Evolutionary conservation across 2,797 vertebrate genomes (phyloP).

Genomic region (Pempheris klunzingeri): DNA sequence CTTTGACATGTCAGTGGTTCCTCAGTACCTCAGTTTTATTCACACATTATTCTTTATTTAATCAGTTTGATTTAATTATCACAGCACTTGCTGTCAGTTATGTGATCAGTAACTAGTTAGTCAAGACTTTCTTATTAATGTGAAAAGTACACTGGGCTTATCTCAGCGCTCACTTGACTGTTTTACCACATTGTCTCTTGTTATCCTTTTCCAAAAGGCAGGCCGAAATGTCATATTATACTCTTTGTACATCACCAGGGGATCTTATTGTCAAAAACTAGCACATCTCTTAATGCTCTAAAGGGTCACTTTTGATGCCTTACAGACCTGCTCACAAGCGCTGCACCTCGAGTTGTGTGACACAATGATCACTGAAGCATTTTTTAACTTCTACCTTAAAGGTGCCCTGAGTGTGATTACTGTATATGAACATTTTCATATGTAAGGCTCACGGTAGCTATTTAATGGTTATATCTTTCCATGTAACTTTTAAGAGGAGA

Average conservation of each 20-base stretch:
- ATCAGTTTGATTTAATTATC: constrained; percentile 32
- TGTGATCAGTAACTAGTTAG: constrained; percentile 36
- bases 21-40: constrained; percentile 30
- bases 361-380: background rate
- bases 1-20: constrained; percentile 15
- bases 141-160: constrained; percentile 45
- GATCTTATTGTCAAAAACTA: constrained; percentile 9
- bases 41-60: constrained; percentile 22
- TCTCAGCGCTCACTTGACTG: background rate
- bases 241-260: constrained; percentile 1
- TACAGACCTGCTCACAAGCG: background rate
- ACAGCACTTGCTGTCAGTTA: constrained; percentile 8
- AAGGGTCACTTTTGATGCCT: background rate
- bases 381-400: background rate
- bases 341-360: background rate
- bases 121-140: constrained; percentile 13
- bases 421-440: background rate
- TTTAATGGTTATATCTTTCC: background rate
- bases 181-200: constrained; percentile 18
- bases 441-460: background rate
- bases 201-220: constrained; percentile 12
- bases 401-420: background rate
- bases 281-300: background rate
- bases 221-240: constrained; percentile 5
- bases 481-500: constrained; percentile 1